phyloP scores from a whole-genome alignment of 2,113 vertebrate genomes.

The Crotophaga sulcirostris region DNA sequence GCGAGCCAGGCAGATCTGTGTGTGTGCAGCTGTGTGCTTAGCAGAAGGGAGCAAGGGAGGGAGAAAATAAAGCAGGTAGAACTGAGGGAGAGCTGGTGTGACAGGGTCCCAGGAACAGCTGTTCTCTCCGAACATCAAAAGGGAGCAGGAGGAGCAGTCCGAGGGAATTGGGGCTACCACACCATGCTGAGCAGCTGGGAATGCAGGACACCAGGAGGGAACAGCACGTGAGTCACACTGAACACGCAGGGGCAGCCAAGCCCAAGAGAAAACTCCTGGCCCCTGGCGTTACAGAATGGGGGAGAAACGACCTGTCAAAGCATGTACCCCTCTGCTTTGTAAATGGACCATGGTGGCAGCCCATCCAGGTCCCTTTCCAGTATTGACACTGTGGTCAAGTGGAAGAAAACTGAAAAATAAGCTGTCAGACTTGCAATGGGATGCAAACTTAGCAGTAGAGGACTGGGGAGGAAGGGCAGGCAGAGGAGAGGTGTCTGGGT shows the following conservation, averaged over 20 bases:
- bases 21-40: background rate
- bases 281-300: background rate
- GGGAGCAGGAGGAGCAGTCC: background rate
- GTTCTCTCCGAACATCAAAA: conserved; percentile 30
- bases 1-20: background rate
- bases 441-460: background rate
- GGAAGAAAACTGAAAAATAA: conserved; percentile 6
- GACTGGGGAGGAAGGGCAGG: background rate
- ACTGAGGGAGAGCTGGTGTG: background rate
- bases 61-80: conserved; percentile 19
- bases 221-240: background rate
- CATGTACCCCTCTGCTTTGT: background rate
- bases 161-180: conserved; percentile 7
- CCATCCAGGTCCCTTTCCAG: background rate
- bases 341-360: background rate
- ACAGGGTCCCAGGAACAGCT: background rate
- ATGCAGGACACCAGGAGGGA: conserved; percentile 17
- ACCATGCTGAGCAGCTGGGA: conserved; percentile 31
- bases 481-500: background rate
- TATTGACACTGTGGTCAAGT: background rate
- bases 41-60: background rate
- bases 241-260: background rate
- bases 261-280: background rate
- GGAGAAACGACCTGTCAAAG: background rate
- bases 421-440: background rate